Evolutionary conservation across 2,888 invertebrate species (phyloP), one percentile per base, ranked within the genome.

Genomic region (Eristalis intricaria): DNA sequence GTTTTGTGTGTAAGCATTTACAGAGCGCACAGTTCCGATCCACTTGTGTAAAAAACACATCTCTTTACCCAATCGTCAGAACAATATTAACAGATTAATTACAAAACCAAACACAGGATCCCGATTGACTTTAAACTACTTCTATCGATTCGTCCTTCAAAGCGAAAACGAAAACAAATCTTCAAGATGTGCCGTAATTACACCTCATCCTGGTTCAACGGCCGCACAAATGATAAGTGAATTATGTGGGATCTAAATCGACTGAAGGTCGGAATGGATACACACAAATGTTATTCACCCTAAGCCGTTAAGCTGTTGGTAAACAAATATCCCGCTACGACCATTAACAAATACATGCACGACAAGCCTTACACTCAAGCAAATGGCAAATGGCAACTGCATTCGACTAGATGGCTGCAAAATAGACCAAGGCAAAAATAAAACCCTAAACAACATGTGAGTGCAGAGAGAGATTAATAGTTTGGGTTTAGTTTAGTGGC

Each of bases 391-490:
- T 8, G 19, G 0, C 50, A 19, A 19, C 50, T 19, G 19, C 19
- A 7, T 19, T 50, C 50, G 19, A 19, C 8, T 8, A 50, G 8
- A 1, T 8, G 19, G 1, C n/a, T n/a, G 43, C n/a, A 43, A 43
- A 43, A 43, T 43, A n/a, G 19, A 50, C 8, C 19, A 19, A 19
- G 43, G 5, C n/a, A 50, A 19, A 50, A 19, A 5, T 8, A 19
- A 1, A n/a, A 50, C 8, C 64, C 13, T 22, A 38, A n/a, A 7
- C 38, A 40, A 29, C 23, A 61, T 40, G 11, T 63, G 19, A 26
- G 61, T 40, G 29, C 35, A 38, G 35, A 35, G 61, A 61, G 40
- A 29, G 61, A 50, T 43, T 73, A n/a, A 63, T 43, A 63, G 11
- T 43, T 15, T 29, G 66, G 38, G 26, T 40, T 5, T 32, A 5